Conservation (phyloP, 2,797 vertebrate genomes). For the Microctenopoma lineatum region DNA sequence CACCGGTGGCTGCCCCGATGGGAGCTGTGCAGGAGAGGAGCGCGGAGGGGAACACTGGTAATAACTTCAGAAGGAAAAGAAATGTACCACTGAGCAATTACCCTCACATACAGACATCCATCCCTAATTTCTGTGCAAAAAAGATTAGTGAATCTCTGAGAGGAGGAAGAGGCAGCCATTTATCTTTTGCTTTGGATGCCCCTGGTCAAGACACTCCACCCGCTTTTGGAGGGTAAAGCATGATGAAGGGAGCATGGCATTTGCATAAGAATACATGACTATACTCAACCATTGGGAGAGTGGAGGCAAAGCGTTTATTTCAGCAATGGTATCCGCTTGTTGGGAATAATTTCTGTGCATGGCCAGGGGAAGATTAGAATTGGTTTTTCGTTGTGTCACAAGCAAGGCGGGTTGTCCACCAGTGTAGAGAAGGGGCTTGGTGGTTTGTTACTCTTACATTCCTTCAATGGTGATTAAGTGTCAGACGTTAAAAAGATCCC, state of each 20-base stretch:
- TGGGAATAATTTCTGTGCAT: conserved; percentile 70
- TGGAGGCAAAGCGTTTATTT: conserved; percentile 63
- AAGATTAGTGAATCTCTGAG: conserved; percentile 68
- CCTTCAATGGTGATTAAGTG: conserved; percentile 74
- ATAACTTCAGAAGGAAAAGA: conserved; percentile 32
- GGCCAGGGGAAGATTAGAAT: conserved; percentile 70
- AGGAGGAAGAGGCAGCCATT: conserved; percentile 65
- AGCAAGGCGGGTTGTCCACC: conserved; percentile 52
- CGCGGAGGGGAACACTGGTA: background rate
- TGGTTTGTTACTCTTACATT: conserved; percentile 58
- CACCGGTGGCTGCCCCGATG: conserved; percentile 31
- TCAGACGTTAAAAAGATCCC: conserved; percentile 75
- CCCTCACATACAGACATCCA: conserved; percentile 62
- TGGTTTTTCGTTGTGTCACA: conserved; percentile 61
- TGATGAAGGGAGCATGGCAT: conserved; percentile 54
- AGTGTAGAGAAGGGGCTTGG: conserved; percentile 46
- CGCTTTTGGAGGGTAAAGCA: conserved; percentile 47
- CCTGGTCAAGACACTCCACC: conserved; percentile 67
- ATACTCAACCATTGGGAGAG: conserved; percentile 52
- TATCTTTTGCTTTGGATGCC: conserved; percentile 69
- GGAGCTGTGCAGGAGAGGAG: conserved; percentile 21
- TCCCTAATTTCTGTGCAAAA: conserved; percentile 69
- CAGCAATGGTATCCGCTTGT: conserved; percentile 61
- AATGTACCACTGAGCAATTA: conserved; percentile 68
- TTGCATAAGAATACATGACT: conserved; percentile 80